Base-by-base conservation (phyloP, 2,888 invertebrate genomes). In the Oscheius sp. region DNA sequence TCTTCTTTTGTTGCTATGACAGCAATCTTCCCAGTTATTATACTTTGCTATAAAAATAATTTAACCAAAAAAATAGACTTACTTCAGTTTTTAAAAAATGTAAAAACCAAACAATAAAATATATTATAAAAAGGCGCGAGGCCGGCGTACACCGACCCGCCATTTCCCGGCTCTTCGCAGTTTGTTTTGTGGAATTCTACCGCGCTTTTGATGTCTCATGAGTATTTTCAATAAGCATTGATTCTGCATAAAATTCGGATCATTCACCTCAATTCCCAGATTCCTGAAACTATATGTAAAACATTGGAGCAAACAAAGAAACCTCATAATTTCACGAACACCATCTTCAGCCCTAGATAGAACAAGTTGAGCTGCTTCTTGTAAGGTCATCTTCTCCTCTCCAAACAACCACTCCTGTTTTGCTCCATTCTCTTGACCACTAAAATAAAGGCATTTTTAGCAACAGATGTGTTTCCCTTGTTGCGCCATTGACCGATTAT, bases 371-470 rank as follows among this genome's bases (percentile, higher is more conserved):
- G 75, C 76, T 5, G 80, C 80, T 64, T 75, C 76, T 0, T 33
- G 23, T 5, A 80, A 29, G 15, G 37, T 34, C 67, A 75, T 70
- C 31, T 74, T 63, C 2, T 69, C 71, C 33, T 75, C 76, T 31
- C 80, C 80, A 31, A 73, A 78, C n/a, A 80, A 37, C 80, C 80
- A 80, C 69, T 80, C 80, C 8, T 74, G 70, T 20, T n/a, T 27
- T 52, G 52, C 71, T 48, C 74, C 74, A 53, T 76, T 73, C 39
- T 73, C 45, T 15, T 12, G 29, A 27, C 29, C 20, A 17, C 61
- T 61, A 31, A 42, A 61, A 27, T 27, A 52, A 8, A 25, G 1
- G 15, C 31, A 29, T 17, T 45, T 15, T 25, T 37, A 61, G 61
- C 42, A n/a, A n/a, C 61, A 61, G 25, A 27, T 61, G 61, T 53